A percentile compares a stretch with the other conserved stretches of the same genome.
Conservation (phyloP, 1,140 invertebrate genomes). For the Meloidogyne floridensis region DNA sequence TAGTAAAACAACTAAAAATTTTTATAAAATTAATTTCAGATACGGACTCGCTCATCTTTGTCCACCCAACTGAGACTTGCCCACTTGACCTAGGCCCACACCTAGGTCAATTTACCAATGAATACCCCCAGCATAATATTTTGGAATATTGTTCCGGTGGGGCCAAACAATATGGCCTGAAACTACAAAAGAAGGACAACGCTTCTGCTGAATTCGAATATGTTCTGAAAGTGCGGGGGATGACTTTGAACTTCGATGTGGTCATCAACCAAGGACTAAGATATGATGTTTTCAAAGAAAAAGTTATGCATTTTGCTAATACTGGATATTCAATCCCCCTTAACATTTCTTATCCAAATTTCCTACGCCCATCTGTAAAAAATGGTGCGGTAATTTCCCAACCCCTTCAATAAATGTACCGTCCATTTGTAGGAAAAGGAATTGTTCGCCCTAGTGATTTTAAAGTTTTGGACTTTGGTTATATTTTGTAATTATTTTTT, state of each 20-base stretch:
- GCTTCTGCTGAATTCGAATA: neutral
- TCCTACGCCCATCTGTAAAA: neutral
- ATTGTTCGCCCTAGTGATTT: neutral
- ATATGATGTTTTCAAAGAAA: constrained; percentile 6
- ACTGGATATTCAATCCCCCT: neutral
- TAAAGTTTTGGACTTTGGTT: neutral
- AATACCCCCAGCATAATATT: neutral
- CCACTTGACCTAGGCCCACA: constrained; percentile 8
- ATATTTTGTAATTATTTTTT: neutral
- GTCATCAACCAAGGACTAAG: neutral
- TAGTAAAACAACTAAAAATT: too few relatives aligned
- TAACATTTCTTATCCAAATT: neutral
- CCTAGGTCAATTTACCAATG: constrained; percentile 22
- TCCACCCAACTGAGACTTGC: neutral
- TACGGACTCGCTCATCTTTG: neutral
- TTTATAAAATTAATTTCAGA: neutral
- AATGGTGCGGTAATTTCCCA: neutral
- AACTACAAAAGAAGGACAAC: neutral
- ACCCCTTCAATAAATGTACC: constrained; percentile 5
- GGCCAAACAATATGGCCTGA: constrained; percentile 19
- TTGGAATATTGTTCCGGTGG: constrained; percentile 7
- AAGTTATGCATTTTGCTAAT: neutral
- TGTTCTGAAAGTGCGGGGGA: constrained; percentile 16
- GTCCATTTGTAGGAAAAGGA: constrained; percentile 1
- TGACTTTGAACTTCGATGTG: constrained; percentile 3